Conservation (phyloP, 30 jellyfish, hydroid and myxozoan species). For the Aurelia aurita region DNA sequence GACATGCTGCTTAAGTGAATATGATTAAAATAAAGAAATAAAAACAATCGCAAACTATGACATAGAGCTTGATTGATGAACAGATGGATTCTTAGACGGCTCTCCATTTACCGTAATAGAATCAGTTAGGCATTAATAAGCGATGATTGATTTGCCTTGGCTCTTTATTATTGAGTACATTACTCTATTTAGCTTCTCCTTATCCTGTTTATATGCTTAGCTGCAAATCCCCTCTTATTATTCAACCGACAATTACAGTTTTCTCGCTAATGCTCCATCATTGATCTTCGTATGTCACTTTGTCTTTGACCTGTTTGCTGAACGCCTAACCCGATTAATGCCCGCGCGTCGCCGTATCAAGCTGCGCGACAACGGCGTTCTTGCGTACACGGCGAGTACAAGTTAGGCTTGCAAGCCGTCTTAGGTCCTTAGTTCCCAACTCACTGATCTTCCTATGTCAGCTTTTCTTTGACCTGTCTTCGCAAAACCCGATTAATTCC, state of each 20-base stretch:
- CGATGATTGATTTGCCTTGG: constrained; percentile 67
- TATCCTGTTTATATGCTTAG: constrained; percentile 54
- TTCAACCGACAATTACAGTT: constrained; percentile 50
- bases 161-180: constrained; percentile 41
- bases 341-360: too few relatives aligned
- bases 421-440: too few relatives aligned
- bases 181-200: constrained; percentile 44
- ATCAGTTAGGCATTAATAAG: constrained; percentile 34
- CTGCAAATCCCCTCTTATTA: constrained; percentile 49
- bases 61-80: constrained; percentile 58
- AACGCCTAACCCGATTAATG: constrained; percentile 23
- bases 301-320: constrained; percentile 36
- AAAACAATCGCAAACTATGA: constrained; percentile 49
- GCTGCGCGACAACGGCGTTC: too few relatives aligned
- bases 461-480: too few relatives aligned
- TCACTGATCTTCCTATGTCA: too few relatives aligned
- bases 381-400: too few relatives aligned
- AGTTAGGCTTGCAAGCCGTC: too few relatives aligned
- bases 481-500: too few relatives aligned
- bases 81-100: constrained; percentile 61
- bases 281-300: constrained; percentile 49
- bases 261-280: constrained; percentile 49
- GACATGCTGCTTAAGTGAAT: constrained; percentile 44
- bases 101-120: constrained; percentile 35
- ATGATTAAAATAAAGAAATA: constrained; percentile 44